These are phyloP conservation scores for Vanessa atalanta DNA, from an alignment of 1,140 invertebrate genomes.

Conservation along the genomic window DNA sequence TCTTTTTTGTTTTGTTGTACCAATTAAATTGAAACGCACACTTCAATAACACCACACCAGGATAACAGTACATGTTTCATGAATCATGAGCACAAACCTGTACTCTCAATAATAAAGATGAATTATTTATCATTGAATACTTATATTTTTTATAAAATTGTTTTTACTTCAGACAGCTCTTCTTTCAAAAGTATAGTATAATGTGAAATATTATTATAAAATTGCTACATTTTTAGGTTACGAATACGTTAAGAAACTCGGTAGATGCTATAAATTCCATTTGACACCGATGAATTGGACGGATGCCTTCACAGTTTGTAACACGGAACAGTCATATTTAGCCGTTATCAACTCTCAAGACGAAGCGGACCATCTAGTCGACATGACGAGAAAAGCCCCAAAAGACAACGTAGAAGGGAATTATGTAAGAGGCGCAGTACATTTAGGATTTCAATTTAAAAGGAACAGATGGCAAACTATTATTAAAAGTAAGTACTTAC, in stretches of 20 bases:
- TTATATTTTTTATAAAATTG: too few relatives aligned
- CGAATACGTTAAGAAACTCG: conserved; percentile 45
- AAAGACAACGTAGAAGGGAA: conserved; percentile 48
- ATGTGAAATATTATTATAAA: not conserved
- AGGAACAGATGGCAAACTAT: conserved; percentile 56
- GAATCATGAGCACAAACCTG: too few relatives aligned
- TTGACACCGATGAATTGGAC: conserved; percentile 61
- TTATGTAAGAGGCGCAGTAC: conserved; percentile 53
- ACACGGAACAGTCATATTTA: conserved; percentile 66
- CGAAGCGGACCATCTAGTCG: conserved; percentile 57
- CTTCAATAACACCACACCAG: too few relatives aligned
- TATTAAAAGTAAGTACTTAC: conserved; percentile 48
- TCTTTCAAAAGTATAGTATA: not conserved
- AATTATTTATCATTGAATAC: too few relatives aligned
- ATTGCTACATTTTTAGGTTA: conserved; percentile 54
- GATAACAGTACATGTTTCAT: too few relatives aligned
- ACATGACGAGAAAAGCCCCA: conserved; percentile 44
- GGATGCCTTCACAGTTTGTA: conserved; percentile 62
- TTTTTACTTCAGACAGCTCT: not conserved
- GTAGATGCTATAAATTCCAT: conserved; percentile 74
- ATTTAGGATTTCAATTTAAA: conserved; percentile 57
- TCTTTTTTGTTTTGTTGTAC: too few relatives aligned
- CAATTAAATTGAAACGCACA: too few relatives aligned
- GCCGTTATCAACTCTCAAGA: conserved; percentile 64
- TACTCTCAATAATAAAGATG: too few relatives aligned